A percentile compares a stretch with the other conserved stretches of the same genome.
Evolutionary conservation across 2,888 invertebrate species (phyloP).

Genomic region (Pristionchus maxplancki): DNA sequence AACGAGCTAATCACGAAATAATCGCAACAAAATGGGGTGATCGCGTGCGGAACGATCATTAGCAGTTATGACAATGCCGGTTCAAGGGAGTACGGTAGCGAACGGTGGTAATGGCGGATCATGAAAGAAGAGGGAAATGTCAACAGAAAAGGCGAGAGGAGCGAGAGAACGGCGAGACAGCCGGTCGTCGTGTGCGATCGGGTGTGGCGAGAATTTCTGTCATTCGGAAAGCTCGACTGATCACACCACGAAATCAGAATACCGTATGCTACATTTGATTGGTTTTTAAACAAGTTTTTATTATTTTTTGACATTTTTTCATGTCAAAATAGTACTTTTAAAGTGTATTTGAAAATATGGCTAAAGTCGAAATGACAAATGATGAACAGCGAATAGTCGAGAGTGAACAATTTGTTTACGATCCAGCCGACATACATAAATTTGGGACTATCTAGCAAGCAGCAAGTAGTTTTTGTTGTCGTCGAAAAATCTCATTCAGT

Average conservation of each 20-base stretch:
- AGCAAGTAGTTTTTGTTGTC: too few relatives aligned
- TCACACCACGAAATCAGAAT: neutral
- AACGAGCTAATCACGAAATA: neutral
- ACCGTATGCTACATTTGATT: slow-evolving; percentile 5
- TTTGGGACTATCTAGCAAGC: too few relatives aligned
- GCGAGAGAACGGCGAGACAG: slow-evolving; percentile 13
- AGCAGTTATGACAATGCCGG: neutral
- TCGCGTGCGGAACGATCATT: neutral
- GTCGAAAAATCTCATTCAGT: too few relatives aligned
- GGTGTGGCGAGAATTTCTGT: neutral
- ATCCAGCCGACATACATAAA: too few relatives aligned
- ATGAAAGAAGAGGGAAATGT: slow-evolving; percentile 34
- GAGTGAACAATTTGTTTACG: too few relatives aligned
- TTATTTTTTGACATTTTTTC: neutral
- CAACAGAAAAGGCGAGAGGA: slow-evolving; percentile 38
- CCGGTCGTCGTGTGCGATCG: slow-evolving; percentile 10
- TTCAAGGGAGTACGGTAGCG: neutral
- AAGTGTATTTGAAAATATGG: neutral
- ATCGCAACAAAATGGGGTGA: neutral
- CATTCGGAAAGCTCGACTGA: neutral
- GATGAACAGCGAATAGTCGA: too few relatives aligned
- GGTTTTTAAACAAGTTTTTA: neutral
- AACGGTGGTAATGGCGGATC: neutral
- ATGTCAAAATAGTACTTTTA: neutral
- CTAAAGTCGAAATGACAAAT: too few relatives aligned